Percentiles rank a stretch among this genome's conserved stretches.
Conservation (phyloP, 2,113 vertebrate species). For the Equus przewalskii region DNA sequence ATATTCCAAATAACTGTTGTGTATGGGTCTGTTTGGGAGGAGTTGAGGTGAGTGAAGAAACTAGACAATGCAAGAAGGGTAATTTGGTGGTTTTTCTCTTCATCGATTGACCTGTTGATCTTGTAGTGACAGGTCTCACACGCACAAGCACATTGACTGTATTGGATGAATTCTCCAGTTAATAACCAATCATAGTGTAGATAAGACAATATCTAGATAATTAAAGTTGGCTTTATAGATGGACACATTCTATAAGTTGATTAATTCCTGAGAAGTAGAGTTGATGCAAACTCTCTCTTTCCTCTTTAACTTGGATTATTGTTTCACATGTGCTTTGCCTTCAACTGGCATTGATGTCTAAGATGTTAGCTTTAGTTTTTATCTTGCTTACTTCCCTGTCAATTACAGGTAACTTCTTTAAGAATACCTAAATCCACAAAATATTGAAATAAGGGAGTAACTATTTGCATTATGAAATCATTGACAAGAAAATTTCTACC, state of each 20-base stretch:
- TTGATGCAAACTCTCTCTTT: slow-evolving; percentile 3
- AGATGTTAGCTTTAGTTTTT: slow-evolving; percentile 43
- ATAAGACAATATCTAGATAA: slow-evolving; percentile 23
- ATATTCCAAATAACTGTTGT: neutral
- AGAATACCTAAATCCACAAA: neutral
- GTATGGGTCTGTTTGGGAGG: neutral
- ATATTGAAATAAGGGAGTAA: neutral
- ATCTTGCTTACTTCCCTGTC: neutral
- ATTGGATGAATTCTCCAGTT: neutral
- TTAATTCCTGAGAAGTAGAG: neutral
- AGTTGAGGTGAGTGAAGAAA: neutral
- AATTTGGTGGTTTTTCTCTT: neutral
- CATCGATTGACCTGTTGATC: neutral
- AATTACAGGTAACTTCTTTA: neutral
- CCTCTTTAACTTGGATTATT: neutral
- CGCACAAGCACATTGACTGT: neutral
- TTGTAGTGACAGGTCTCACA: neutral
- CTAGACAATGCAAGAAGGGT: neutral
- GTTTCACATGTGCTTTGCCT: slow-evolving; percentile 2
- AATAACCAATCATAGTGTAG: neutral
- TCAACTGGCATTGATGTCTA: neutral
- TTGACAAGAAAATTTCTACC: slow-evolving; percentile 43
- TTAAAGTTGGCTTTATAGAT: neutral
- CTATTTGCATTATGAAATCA: slow-evolving; percentile 28
- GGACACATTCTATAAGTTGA: neutral